Base-by-base conservation (phyloP, 2,113 vertebrate genomes). In the Agapornis roseicollis region DNA sequence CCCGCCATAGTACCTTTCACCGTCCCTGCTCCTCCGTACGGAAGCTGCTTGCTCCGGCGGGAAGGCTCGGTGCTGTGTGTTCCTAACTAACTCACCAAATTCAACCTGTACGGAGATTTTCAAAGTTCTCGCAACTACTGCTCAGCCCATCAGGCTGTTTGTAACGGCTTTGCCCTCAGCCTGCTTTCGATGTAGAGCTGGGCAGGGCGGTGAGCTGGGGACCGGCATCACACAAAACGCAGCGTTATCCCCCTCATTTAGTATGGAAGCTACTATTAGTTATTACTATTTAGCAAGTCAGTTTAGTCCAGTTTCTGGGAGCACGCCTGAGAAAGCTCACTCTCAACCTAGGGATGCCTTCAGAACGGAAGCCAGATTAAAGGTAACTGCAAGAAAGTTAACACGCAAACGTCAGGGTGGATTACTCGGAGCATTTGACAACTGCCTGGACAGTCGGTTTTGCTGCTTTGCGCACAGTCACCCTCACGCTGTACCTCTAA, bases 1-100 rank as follows among this genome's bases (percentile, higher is more conserved):
- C 60, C n/a, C 17, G 5, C 33, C 16, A 1, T 7, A 35, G 64
- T 37, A 12, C 52, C 4, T 2, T 19, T 5, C 31, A 7, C 20
- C 14, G 6, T 3, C 61, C 27, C 41, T 11, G n/a, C 9, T 16
- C 8, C 9, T 0, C 6, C 42, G 0, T 56, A 2, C 4, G 23
- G 77, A 33, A 20, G 24, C 3, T 15, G 17, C 82, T 69, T 44
- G 11, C 44, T 14, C 55, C 55, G 33, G 33, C 22, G 47, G 13
- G 46, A 46, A 16, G 18, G n/a, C 41, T 3, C 79, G 2, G 9
- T 3, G 18, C 66, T 19, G 0, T 4, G 56, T 39, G n/a, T 72
- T 33, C 41, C 33, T 1, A 9, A 27, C 68, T 22, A 10, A 27
- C 68, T 22, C 4, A 27, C 13, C 65, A 9, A n/a, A 24, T 9